Conservation (phyloP, 2,113 vertebrate genomes). For the Caracal caracal region DNA sequence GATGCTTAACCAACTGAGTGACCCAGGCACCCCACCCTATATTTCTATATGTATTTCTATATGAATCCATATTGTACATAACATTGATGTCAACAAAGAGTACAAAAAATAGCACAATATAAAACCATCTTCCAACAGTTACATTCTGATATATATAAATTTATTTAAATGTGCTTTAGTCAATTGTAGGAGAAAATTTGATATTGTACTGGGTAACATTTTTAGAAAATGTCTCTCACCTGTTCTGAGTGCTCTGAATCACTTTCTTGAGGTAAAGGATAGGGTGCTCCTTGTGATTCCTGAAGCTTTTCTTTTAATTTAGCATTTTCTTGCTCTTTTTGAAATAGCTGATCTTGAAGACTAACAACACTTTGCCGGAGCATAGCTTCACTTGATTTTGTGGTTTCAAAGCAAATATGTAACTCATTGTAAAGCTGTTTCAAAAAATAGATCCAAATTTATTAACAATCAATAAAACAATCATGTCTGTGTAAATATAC, state of each 20-base stretch:
- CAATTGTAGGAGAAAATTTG: neutral
- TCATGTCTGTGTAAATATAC: neutral
- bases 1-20: no score
- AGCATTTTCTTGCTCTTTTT: constrained; percentile 88
- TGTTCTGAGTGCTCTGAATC: constrained; percentile 82
- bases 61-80: neutral
- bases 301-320: constrained; percentile 89
- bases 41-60: neutral
- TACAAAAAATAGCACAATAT: neutral
- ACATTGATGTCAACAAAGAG: neutral
- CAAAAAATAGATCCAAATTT: constrained; percentile 46
- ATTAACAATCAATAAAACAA: constrained; percentile 41
- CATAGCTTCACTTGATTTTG: constrained; percentile 88
- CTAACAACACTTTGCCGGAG: constrained; percentile 88
- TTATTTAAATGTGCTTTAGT: constrained; percentile 38
- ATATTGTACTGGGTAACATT: neutral
- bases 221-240: constrained; percentile 78
- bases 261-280: constrained; percentile 78
- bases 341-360: constrained; percentile 88
- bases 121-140: neutral
- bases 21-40: neutral
- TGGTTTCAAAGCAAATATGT: constrained; percentile 91
- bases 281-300: constrained; percentile 66
- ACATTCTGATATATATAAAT: neutral
- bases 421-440: constrained; percentile 93